Evolutionary conservation across 2,113 vertebrate species (phyloP).

Genomic region (Lagopus muta): DNA sequence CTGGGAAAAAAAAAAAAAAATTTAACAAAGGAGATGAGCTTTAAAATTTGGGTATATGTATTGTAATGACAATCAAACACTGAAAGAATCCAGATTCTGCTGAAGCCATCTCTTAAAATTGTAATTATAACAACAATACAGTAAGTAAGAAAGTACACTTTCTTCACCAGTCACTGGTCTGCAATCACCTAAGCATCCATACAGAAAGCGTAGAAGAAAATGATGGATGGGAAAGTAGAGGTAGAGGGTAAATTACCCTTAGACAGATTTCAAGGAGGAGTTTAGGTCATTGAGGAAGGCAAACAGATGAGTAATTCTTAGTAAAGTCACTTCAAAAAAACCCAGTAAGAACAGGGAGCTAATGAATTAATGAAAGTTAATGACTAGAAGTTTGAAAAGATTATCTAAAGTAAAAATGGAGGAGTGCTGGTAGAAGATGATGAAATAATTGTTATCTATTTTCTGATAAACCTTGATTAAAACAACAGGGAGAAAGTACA

Average conservation of each 20-base stretch:
- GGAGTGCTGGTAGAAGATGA: neutral
- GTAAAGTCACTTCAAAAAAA: neutral
- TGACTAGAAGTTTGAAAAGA: neutral
- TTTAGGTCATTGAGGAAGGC: neutral
- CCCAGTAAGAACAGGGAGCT: too few species aligned
- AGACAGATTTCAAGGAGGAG: neutral
- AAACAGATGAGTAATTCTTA: neutral
- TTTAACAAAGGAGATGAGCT: neutral
- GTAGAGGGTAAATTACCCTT: neutral
- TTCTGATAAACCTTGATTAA: neutral
- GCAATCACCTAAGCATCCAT: neutral
- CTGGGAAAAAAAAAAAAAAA: neutral
- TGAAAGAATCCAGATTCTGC: neutral
- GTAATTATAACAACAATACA: neutral
- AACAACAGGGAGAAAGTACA: neutral
- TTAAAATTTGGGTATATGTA: neutral
- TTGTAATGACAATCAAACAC: neutral
- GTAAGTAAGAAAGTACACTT: neutral
- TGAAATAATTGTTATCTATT: neutral
- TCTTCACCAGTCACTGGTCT: neutral
- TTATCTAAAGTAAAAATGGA: neutral
- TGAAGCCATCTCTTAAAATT: neutral
- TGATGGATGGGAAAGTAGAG: neutral
- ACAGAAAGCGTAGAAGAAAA: neutral
- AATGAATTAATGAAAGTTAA: neutral